Percentiles rank a stretch among this genome's conserved stretches.
Evolutionary conservation across 1,140 invertebrate genomes (phyloP).

Genomic region (Drosophila pandora): DNA sequence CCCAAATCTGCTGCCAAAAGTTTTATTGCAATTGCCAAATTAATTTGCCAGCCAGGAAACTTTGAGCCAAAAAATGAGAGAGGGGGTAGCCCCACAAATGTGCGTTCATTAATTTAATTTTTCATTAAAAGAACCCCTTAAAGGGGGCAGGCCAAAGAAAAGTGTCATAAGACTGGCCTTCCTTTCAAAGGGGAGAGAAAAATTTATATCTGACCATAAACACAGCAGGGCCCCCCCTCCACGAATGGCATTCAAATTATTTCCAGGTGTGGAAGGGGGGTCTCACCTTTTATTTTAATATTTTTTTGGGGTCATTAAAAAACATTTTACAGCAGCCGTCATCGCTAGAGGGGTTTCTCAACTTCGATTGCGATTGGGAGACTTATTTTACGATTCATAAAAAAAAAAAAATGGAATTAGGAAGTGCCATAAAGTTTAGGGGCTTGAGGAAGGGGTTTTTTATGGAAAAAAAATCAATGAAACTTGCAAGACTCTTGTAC

Average conservation of each 20-base stretch:
- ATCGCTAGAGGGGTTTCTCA: background rate
- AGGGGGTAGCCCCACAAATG: constrained; percentile 22
- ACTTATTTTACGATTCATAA: too few relatives aligned
- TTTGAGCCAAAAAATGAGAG: constrained; percentile 14
- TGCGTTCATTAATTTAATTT: constrained; percentile 54
- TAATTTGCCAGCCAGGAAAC: constrained; percentile 36
- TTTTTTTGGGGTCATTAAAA: constrained; percentile 41
- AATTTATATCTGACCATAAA: constrained; percentile 46
- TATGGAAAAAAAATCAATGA: background rate
- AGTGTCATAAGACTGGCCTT: constrained; percentile 39
- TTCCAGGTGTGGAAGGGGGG: constrained; percentile 19
- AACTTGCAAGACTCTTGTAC: background rate
- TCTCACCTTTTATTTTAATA: constrained; percentile 50
- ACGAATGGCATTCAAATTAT: constrained; percentile 35
- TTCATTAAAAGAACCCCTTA: constrained; percentile 34
- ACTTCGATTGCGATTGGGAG: constrained; percentile 25
- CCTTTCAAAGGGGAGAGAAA: constrained; percentile 9
- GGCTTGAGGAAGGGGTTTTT: background rate
- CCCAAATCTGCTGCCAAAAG: constrained; percentile 45
- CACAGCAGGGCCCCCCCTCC: constrained; percentile 28
- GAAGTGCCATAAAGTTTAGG: background rate
- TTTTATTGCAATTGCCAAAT: constrained; percentile 56
- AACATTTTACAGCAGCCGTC: constrained; percentile 25
- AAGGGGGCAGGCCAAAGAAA: constrained; percentile 17
- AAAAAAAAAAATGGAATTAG: background rate